Evolutionary conservation across 2,113 vertebrate species (phyloP).

Genomic region (Ia io): DNA sequence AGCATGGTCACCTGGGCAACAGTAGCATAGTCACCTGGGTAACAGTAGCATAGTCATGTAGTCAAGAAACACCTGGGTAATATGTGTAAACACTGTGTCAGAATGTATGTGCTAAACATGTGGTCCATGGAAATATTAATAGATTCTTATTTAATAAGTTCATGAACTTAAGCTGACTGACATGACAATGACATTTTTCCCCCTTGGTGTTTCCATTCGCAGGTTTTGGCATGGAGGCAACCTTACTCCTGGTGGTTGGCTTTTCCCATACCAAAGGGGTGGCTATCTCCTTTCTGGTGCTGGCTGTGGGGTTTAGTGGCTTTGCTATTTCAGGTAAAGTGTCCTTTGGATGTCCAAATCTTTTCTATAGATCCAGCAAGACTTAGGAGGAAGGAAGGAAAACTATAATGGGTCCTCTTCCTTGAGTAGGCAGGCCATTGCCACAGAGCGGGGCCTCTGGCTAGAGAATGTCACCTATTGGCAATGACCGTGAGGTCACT

Average conservation of each 20-base stretch:
- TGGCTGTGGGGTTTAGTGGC: constrained; percentile 98
- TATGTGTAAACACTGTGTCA: background rate
- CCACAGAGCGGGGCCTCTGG: background rate
- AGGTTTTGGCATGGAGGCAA: constrained; percentile 99
- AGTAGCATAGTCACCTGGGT: too few species aligned
- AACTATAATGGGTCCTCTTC: background rate
- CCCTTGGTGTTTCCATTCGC: constrained; percentile 55
- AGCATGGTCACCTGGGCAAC: too few species aligned
- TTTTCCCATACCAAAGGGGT: constrained; percentile 95
- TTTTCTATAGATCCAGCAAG: background rate
- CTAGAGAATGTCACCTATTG: background rate
- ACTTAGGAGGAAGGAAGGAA: background rate
- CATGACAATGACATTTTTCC: background rate
- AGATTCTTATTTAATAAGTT: background rate
- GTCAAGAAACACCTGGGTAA: background rate
- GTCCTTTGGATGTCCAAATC: background rate
- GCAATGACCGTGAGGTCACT: background rate
- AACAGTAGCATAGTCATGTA: too few species aligned
- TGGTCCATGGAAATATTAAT: background rate
- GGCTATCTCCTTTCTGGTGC: constrained; percentile 95
- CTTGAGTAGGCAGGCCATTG: background rate
- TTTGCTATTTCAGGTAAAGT: constrained; percentile 97
- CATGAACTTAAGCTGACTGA: background rate
- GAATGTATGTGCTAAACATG: background rate
- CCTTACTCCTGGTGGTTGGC: constrained; percentile 95